Evolutionary conservation across 2,888 invertebrate species (phyloP).

Genomic region (Macroteleia sp.): DNA sequence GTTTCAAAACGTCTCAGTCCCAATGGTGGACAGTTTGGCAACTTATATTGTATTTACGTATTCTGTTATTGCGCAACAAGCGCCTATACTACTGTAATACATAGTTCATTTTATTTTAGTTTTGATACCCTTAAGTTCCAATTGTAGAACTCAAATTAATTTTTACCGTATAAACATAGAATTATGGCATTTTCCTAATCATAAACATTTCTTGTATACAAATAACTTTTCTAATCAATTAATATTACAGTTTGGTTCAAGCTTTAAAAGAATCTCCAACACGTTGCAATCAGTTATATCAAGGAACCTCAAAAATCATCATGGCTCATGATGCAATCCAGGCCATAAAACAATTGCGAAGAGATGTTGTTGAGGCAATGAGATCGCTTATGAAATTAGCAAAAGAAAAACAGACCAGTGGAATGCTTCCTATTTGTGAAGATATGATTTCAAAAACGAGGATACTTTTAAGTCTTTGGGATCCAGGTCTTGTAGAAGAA

Average conservation of each 20-base stretch:
- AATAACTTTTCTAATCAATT: no score
- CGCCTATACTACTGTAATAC: no score
- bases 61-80: no score
- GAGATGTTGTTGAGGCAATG: constrained; percentile 91
- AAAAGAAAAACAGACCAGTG: constrained; percentile 89
- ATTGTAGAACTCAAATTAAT: no score
- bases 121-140: no score
- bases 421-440: constrained; percentile 90
- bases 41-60: no score
- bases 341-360: constrained; percentile 90
- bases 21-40: no score
- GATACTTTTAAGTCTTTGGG: constrained; percentile 92
- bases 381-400: constrained; percentile 89
- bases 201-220: no score
- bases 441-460: constrained; percentile 92
- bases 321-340: constrained; percentile 93
- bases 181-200: no score
- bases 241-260: constrained; percentile 89
- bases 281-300: constrained; percentile 85
- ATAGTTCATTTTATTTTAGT: no score
- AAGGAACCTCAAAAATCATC: constrained; percentile 90
- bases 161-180: no score
- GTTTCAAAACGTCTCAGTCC: no score
- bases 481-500: constrained; percentile 93
- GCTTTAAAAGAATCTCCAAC: constrained; percentile 91